phyloP scores from a whole-genome alignment of 2,888 invertebrate genomes.

The Aleiodes leptofemur region DNA sequence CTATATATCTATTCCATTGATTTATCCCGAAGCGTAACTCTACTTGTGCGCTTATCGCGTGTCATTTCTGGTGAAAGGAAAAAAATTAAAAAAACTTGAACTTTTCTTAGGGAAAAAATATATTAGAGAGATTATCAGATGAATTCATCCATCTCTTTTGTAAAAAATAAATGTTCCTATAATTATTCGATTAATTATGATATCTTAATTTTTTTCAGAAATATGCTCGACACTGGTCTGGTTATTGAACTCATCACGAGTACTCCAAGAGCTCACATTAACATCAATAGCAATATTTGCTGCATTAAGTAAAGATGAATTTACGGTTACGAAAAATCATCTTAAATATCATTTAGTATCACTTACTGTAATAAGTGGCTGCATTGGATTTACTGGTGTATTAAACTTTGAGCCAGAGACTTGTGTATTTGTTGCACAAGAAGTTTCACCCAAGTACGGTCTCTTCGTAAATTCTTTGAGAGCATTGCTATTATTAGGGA shows the following conservation, averaged over 20 bases:
- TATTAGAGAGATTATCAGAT: too few relatives aligned
- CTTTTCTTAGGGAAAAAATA: too few relatives aligned
- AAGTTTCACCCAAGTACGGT: conserved; percentile 69
- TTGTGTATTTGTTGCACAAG: conserved; percentile 70
- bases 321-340: conserved; percentile 71
- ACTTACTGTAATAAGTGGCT: conserved; percentile 74
- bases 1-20: too few relatives aligned
- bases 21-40: too few relatives aligned
- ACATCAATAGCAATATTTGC: conserved; percentile 74
- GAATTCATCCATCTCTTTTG: too few relatives aligned
- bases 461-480: conserved; percentile 68
- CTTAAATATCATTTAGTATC: conserved; percentile 76
- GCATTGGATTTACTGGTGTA: conserved; percentile 76
- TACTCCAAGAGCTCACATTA: conserved; percentile 76
- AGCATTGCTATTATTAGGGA: conserved; percentile 60
- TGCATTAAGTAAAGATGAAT: conserved; percentile 66
- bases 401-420: conserved; percentile 71
- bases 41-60: too few relatives aligned
- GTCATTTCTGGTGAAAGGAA: too few relatives aligned
- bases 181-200: not conserved
- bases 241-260: conserved; percentile 75
- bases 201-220: conserved; percentile 58
- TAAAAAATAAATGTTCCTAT: too few relatives aligned
- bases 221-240: conserved; percentile 76
- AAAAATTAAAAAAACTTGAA: too few relatives aligned